A percentile compares a stretch with the other conserved stretches of the same genome.
These are phyloP conservation scores for Tetranychus truncatus DNA, from an alignment of 2,888 invertebrate genomes.

Conservation along the genomic window DNA sequence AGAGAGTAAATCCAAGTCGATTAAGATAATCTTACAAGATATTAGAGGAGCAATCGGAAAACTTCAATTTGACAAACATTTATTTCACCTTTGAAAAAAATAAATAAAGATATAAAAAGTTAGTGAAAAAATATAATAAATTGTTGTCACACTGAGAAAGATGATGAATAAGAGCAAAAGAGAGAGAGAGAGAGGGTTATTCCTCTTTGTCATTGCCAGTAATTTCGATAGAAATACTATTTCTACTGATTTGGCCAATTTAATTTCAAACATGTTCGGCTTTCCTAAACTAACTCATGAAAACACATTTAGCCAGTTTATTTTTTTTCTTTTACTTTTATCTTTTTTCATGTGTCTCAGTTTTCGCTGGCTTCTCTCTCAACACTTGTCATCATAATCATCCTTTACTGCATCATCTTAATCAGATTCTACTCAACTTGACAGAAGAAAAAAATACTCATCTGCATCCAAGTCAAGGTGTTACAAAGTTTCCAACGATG, in stretches of 20 bases:
- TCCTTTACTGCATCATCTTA: background rate
- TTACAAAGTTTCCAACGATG: background rate
- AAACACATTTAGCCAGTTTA: constrained; percentile 1
- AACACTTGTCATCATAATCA: background rate
- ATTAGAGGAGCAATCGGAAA: background rate
- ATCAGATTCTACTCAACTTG: background rate
- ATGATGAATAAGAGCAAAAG: too few species aligned
- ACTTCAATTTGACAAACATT: background rate
- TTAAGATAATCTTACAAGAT: background rate
- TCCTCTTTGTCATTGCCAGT: background rate
- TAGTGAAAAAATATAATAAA: too few species aligned
- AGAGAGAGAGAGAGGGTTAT: too few species aligned
- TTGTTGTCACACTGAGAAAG: too few species aligned
- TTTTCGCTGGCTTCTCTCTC: background rate
- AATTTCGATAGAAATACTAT: background rate
- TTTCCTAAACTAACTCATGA: background rate
- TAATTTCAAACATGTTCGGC: background rate
- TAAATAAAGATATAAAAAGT: background rate
- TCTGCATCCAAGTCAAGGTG: background rate
- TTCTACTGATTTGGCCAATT: background rate
- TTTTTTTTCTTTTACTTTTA: background rate
- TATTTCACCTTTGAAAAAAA: background rate
- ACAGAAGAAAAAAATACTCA: background rate
- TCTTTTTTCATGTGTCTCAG: background rate
- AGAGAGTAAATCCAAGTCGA: background rate